Evolutionary conservation across 2,797 vertebrate species (phyloP), one percentile per base, ranked within the genome.

Genomic region (Microtus agrestis): DNA sequence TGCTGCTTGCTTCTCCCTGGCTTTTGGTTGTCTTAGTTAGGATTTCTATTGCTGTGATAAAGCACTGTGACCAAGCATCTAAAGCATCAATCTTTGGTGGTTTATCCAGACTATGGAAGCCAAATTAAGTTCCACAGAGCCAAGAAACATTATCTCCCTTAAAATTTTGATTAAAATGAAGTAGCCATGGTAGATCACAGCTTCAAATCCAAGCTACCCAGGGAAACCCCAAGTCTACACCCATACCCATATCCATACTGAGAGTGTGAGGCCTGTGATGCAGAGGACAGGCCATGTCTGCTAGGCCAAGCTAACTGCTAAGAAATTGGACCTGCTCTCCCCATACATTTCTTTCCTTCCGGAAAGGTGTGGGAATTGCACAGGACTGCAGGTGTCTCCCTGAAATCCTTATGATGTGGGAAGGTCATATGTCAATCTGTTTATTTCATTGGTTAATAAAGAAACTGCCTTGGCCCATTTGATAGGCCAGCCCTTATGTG

Each of bases 301-400:
- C 46, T 13, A 3, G 48, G 40, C 2, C 11, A 15, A 12, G 63
- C n/a, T 21, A 10, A 43, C 21, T 17, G 40, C 84, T 37, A 76
- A 46, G 84, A 43, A 65, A 46, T n/a, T 71, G 73, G 78, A 6
- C 67, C 46, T 1, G 31, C 59, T 43, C 14, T 25, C 15, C 15
- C 10, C 14, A 23, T 17, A 19, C 23, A 19, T 25, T 40, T 43
- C 46, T 77, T 27, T 34, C 3, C 40, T n/a, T 4, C 48, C 14
- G 29, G 81, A 61, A 69, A 90, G 8, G 43, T 1, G 0, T 5
- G 3, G n/a, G 37, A n/a, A 7, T 19, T 7, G 0, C 6, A 15
- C 34, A 19, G 29, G 31, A 31, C 4, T 37, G 10, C 63, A 23
- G 48, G 2, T 12, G 13, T 51, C 82, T 63, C 59, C 78, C 56